These are phyloP conservation scores for Megalonaias nervosa DNA, from an alignment of 1,140 invertebrate genomes.

Conservation along the genomic window DNA sequence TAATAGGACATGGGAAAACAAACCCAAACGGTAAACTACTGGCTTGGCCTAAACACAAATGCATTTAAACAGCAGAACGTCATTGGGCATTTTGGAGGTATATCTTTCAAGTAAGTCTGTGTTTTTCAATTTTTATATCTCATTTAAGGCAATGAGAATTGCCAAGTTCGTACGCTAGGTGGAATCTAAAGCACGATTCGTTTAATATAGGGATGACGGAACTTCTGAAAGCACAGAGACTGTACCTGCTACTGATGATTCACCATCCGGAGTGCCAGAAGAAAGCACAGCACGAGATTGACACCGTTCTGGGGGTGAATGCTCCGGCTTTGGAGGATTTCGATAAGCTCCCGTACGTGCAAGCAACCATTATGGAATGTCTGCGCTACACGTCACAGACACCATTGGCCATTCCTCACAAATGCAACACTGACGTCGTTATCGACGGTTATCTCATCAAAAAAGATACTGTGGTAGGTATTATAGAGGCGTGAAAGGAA, in stretches of 20 bases:
- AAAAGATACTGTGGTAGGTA: slow-evolving; percentile 57
- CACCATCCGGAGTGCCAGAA: slow-evolving; percentile 67
- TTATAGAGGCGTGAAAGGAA: neutral
- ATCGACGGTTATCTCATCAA: slow-evolving; percentile 65
- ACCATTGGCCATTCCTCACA: slow-evolving; percentile 67
- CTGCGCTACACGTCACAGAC: slow-evolving; percentile 56
- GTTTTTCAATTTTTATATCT: too few relatives aligned
- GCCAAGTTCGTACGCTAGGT: too few relatives aligned
- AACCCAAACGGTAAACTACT: too few relatives aligned
- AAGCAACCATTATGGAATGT: slow-evolving; percentile 58
- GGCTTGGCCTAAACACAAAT: too few relatives aligned
- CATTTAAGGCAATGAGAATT: too few relatives aligned
- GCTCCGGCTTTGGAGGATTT: slow-evolving; percentile 72
- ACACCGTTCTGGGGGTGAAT: slow-evolving; percentile 60
- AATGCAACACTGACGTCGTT: slow-evolving; percentile 44
- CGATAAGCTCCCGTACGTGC: slow-evolving; percentile 51
- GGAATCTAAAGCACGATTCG: too few relatives aligned
- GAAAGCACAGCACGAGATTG: slow-evolving; percentile 42
- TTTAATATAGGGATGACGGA: slow-evolving; percentile 25
- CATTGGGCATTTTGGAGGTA: too few relatives aligned
- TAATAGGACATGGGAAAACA: too few relatives aligned
- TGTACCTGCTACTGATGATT: slow-evolving; percentile 73
- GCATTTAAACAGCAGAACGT: too few relatives aligned
- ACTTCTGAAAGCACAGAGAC: slow-evolving; percentile 32
- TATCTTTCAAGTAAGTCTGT: too few relatives aligned